phyloP scores from a whole-genome alignment of 1,140 invertebrate species.

The Caenorhabditis tropicalis region DNA sequence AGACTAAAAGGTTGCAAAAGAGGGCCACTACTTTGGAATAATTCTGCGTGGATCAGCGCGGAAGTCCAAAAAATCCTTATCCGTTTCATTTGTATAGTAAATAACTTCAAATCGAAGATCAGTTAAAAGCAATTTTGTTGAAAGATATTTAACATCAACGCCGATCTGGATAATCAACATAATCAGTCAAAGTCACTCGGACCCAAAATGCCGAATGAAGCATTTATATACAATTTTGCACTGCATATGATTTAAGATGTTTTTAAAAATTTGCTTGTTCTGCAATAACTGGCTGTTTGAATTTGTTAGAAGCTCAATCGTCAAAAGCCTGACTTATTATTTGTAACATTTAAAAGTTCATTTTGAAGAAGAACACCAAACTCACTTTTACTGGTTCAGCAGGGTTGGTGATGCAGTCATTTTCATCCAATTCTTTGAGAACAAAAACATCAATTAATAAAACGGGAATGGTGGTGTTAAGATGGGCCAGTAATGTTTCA shows the following conservation, averaged over 20 bases:
- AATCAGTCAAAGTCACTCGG: no score
- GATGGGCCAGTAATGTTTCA: not conserved
- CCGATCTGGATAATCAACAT: not conserved
- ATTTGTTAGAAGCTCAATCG: no score
- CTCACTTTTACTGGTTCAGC: not conserved
- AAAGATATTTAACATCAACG: not conserved
- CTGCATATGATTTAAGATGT: no score
- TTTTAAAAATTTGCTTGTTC: no score
- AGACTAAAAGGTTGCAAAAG: no score
- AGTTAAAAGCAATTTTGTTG: not conserved
- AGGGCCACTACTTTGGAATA: not conserved
- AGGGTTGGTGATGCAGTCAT: not conserved
- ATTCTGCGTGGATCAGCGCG: not conserved
- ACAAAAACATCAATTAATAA: not conserved
- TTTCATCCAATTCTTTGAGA: not conserved
- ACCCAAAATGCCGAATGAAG: no score
- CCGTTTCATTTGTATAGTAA: not conserved
- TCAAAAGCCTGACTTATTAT: no score
- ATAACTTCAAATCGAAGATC: not conserved
- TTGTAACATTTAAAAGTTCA: no score
- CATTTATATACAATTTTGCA: no score
- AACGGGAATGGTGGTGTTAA: not conserved
- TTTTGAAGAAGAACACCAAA: not conserved
- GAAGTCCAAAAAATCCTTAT: slow-evolving; percentile 14
- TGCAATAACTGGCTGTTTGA: no score